Base-by-base conservation (phyloP, 2,797 vertebrate species). In the Apodemus agrarius region DNA sequence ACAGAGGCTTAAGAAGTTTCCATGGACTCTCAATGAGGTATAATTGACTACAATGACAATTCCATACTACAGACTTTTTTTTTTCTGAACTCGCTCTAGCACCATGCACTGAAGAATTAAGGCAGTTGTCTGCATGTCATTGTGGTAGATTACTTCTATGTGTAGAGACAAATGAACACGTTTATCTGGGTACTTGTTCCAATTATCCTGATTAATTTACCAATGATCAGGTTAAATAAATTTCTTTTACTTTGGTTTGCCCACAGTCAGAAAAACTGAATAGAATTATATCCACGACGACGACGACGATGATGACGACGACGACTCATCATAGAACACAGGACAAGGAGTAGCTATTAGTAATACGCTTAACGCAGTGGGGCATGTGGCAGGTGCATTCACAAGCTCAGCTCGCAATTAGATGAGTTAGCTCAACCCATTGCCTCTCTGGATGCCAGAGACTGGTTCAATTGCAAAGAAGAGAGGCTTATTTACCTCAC, bases 191-290 rank as follows among this genome's bases (percentile, higher is more conserved):
- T 95, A 92, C 46, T 92, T 92, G 43, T 95, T 96, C 54, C 72
- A 93, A 57, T 95, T 96, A 63, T 82, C 65, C 63, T 74, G 86
- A 97, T 86, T 93, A 91, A 59, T 92, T n/a, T 95, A 49, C 79
- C 90, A 89, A 89, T 89, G 22, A 52, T 87, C n/a, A 94, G 46
- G 69, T 95, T 84, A 93, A 95, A 87, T 76, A 81, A 91, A 95
- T 94, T 83, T 84, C 49, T 97, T 91, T 78, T 91, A 65, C 97
- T 93, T 82, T 96, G 49, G 78, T 93, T 95, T 96, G 1, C 34
- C 22, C n/a, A 93, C 11, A 82, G 13, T 63, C 26, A 94, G 89
- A 82, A 24, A 89, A 90, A 90, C 40, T 74, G 46, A 84, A 37
- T 94, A 65, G 84, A 92, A 34, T 43, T 74, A 78, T 85, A 94